Conservation (phyloP, 2,797 vertebrate species). For the Nannoperca obscura region DNA sequence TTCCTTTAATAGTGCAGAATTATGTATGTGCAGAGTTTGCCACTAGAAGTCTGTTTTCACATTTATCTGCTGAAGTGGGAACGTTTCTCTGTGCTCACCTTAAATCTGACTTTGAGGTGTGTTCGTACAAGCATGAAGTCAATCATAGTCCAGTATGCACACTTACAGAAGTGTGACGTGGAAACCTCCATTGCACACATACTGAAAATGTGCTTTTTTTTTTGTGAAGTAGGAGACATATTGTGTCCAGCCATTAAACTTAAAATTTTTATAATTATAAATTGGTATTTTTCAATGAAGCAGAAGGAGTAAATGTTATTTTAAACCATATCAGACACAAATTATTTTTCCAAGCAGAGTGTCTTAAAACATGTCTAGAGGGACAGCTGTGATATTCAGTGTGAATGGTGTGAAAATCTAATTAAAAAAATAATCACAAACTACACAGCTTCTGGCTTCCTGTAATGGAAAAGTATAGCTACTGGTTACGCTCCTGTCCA, state of each 20-base stretch:
- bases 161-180: not conserved
- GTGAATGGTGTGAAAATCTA: too few relatives aligned
- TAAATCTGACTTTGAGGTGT: not conserved
- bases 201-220: not conserved
- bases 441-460: too few relatives aligned
- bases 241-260: not conserved
- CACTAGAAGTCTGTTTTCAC: not conserved
- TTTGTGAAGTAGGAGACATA: too few relatives aligned
- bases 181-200: not conserved
- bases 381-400: too few relatives aligned
- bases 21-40: not conserved
- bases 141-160: too few relatives aligned
- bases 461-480: too few relatives aligned
- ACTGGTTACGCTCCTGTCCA: not conserved
- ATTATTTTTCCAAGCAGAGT: too few relatives aligned
- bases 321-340: too few relatives aligned
- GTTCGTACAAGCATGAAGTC: not conserved
- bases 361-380: too few relatives aligned
- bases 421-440: too few relatives aligned
- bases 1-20: not conserved
- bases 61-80: not conserved
- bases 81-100: not conserved
- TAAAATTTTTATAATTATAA: not conserved
- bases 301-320: not conserved
- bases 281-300: not conserved